phyloP scores from a whole-genome alignment of 2,888 invertebrate genomes.

The Pandemis cinnamomeana region DNA sequence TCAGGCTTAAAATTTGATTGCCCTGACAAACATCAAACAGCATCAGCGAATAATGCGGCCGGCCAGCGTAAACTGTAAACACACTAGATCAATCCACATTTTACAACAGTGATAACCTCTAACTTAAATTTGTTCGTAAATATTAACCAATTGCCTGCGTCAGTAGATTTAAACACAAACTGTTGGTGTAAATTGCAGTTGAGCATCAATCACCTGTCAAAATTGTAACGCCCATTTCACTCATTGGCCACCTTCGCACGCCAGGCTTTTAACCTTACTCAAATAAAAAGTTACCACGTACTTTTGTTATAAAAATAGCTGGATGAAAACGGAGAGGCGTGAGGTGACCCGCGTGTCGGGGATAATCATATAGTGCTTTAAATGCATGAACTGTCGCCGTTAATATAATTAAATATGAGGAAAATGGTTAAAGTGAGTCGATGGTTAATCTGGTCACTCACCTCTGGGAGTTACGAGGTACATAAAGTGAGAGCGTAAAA shows the following conservation, averaged over 20 bases:
- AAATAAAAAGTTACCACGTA: constrained; percentile 7
- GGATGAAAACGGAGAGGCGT: constrained; percentile 9
- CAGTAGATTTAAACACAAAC: constrained; percentile 14
- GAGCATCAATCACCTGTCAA: constrained; percentile 14
- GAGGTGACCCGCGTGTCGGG: constrained; percentile 7
- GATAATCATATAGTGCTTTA: constrained; percentile 14
- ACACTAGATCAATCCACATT: background rate
- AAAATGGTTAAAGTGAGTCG: constrained; percentile 24
- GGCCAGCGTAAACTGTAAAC: constrained; percentile 14
- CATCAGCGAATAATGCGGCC: constrained; percentile 18
- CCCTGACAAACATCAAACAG: constrained; percentile 16
- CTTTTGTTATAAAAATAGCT: background rate
- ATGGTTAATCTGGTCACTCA: constrained; percentile 34
- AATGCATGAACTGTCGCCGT: constrained; percentile 32
- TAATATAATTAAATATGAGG: constrained; percentile 26
- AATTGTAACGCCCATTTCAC: constrained; percentile 19
- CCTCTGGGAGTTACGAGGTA: constrained; percentile 7
- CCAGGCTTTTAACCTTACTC: constrained; percentile 13
- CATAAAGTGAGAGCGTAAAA: constrained; percentile 7
- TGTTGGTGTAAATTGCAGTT: constrained; percentile 10
- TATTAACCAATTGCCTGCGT: constrained; percentile 1
- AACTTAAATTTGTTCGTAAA: constrained; percentile 11
- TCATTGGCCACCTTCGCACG: constrained; percentile 7
- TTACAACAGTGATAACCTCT: constrained; percentile 21
- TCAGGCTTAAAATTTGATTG: constrained; percentile 11